These are phyloP conservation scores for Pristionchus pacificus DNA, from an alignment of 1,140 invertebrate genomes.

Conservation along the genomic window DNA sequence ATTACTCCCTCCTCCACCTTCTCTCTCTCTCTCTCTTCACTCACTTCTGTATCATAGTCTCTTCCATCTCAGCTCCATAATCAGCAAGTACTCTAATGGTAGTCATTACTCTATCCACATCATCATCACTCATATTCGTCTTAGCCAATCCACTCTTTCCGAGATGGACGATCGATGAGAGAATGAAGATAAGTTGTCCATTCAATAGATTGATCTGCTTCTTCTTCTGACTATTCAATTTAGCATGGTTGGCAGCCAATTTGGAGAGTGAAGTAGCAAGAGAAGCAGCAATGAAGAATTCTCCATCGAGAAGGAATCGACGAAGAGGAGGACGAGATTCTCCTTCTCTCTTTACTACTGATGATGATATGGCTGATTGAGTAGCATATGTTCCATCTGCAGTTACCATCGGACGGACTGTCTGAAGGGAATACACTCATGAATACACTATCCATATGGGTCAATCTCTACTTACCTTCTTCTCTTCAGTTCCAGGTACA, in stretches of 20 bases:
- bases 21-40: conserved; percentile 1
- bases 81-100: conserved; percentile 68
- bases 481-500: conserved; percentile 61
- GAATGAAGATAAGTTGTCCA: conserved; percentile 80
- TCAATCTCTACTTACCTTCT: conserved; percentile 36
- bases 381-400: conserved; percentile 97
- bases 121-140: conserved; percentile 84
- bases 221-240: neutral
- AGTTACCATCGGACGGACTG: conserved; percentile 66
- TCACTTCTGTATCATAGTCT: neutral
- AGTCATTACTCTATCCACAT: conserved; percentile 67
- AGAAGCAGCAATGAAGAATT: conserved; percentile 90
- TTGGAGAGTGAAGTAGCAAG: conserved; percentile 85
- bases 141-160: conserved; percentile 69
- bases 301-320: conserved; percentile 84
- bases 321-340: conserved; percentile 62
- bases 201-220: conserved; percentile 62
- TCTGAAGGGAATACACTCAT: no score
- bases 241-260: conserved; percentile 59
- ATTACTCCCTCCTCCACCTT: neutral
- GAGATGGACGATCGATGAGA: conserved; percentile 78
- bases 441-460: neutral
- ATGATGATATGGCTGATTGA: conserved; percentile 87
- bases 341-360: conserved; percentile 56
- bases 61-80: conserved; percentile 33